Evolutionary conservation across 2,797 vertebrate genomes (phyloP).

Genomic region (Sebastes hubbsi): DNA sequence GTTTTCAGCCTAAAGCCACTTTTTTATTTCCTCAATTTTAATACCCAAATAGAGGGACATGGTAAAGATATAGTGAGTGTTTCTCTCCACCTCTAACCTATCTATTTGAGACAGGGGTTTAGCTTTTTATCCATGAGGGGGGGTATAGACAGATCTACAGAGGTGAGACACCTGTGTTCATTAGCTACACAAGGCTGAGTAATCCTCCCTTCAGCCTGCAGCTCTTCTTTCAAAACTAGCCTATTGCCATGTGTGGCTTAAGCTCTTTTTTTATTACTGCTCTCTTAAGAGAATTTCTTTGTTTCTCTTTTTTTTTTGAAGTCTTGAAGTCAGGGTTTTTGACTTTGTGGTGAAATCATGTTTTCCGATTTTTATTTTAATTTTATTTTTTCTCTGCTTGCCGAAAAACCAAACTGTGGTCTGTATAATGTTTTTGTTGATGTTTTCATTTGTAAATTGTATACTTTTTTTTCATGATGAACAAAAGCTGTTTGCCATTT

Average conservation of each 20-base stretch:
- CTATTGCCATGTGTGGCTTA: conserved; percentile 80
- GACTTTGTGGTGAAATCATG: conserved; percentile 72
- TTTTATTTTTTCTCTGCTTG: conserved; percentile 66
- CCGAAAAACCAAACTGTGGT: conserved; percentile 84
- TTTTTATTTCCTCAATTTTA: conserved; percentile 45
- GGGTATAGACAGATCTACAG: conserved; percentile 40
- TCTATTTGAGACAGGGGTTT: conserved; percentile 56
- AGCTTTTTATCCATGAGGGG: conserved; percentile 49
- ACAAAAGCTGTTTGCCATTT: conserved; percentile 65
- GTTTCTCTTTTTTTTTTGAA: conserved; percentile 52
- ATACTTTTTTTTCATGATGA: conserved; percentile 70
- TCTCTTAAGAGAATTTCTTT: conserved; percentile 71
- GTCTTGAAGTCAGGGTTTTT: conserved; percentile 70
- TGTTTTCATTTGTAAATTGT: conserved; percentile 81
- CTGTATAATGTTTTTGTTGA: conserved; percentile 76
- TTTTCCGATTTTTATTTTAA: conserved; percentile 39
- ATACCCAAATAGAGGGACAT: conserved; percentile 50
- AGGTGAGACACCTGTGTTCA: conserved; percentile 65
- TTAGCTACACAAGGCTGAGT: conserved; percentile 74
- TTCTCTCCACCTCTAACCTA: conserved; percentile 59
- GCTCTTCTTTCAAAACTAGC: conserved; percentile 75
- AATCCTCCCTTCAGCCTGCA: conserved; percentile 71
- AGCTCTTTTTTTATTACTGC: conserved; percentile 71
- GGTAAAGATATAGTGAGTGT: conserved; percentile 40
- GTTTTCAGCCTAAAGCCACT: conserved; percentile 53